Base-by-base conservation (phyloP, 1,140 invertebrate species). In the Bombyx mandarina region DNA sequence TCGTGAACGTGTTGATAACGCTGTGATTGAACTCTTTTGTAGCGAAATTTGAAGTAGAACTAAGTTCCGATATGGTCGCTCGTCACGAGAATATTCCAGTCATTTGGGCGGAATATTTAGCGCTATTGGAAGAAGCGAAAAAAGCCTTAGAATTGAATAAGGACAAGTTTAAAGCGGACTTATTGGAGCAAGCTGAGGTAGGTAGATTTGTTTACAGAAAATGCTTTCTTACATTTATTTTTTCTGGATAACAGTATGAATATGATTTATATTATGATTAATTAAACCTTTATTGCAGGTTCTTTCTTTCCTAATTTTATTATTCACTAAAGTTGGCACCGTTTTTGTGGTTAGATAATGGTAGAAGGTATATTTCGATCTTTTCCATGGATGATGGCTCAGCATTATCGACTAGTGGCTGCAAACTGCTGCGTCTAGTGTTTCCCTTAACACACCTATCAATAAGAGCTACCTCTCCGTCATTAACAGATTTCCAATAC, bases 101-200 rank as follows among this genome's bases (percentile, higher is more conserved):
- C 10, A 77, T 89, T 48, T 96, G 94, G 94, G 63, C 82, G 7
- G 80, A 88, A 26, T 95, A 94, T 88, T 82, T 94, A 52, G 75
- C 89, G 60, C 67, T 90, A 35, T 79, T 95, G 5, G 89, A 91
- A 52, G 90, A 93, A 60, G 90, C 91, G 6, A 92, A 93, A 61
- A 88, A 90, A 51, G 90, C 91, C 82, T 77, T 95, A 9, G 90
- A 91, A 65, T 87, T 90, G 67, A 90, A 92, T 57, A 94, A 94
- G 88, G 93, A 94, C 64, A 91, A 90, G 65, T 94, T 95, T 79
- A 93, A 93, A 81, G 88, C 89, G 45, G 88, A 90, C 65, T 18
- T 95, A 6, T 70, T 94, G 18, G 88, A 90, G 60, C 90, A 93
- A 73, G 90, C 92, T 3, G 90, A 92, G 62, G 82, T 87, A 77